Evolutionary conservation across 2,888 invertebrate species (phyloP), one percentile per base, ranked within the genome.

Genomic region (Ceraclea dissimilis): DNA sequence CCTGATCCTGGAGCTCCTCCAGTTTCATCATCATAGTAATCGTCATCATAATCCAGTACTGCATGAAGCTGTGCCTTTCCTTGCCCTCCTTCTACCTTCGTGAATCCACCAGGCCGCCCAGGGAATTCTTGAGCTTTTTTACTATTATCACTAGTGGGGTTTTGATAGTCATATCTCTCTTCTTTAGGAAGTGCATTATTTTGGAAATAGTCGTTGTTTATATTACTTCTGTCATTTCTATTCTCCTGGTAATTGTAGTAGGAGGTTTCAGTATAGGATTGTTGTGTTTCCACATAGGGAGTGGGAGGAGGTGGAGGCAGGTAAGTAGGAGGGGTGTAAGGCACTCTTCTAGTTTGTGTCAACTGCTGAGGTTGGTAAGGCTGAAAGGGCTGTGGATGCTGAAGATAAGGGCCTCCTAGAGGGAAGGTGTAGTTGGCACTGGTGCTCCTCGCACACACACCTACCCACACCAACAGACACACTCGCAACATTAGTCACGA

Each of bases 51-150:
- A 68, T 88, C 87, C 51, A 87, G 75, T 19, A 87, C 82, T 2
- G 87, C 86, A 68, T 87, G 87, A 57, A 87, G 71, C 64, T 85
- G 84, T 1, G 84, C 83, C 67, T 82, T 82, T 58, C 72, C 74
- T 1, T 77, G 78, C 1, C 78, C 75, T 1, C 78, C 75, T 60
- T 81, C 80, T 46, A 86, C 85, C 65, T 82, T 80, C 13, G 84
- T 85, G 66, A 81, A 86, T 4, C 82, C 82, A 2, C 84, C 80
- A 31, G 83, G 81, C 60, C 80, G 74, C 54, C 79, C 76, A 1
- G 79, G 76, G 60, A 75, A 78, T 17, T 67, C 57, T 21, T 43
- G 49, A 4, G 33, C 49, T 33, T 18, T 16, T 31, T 26, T 22
- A 31, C 19, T 16, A 21, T 19, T 18, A 17, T 17, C 66, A n/a